These are phyloP conservation scores for Mesopsocus fuscifrons DNA, from an alignment of 2,888 invertebrate genomes.

Conservation along the genomic window DNA sequence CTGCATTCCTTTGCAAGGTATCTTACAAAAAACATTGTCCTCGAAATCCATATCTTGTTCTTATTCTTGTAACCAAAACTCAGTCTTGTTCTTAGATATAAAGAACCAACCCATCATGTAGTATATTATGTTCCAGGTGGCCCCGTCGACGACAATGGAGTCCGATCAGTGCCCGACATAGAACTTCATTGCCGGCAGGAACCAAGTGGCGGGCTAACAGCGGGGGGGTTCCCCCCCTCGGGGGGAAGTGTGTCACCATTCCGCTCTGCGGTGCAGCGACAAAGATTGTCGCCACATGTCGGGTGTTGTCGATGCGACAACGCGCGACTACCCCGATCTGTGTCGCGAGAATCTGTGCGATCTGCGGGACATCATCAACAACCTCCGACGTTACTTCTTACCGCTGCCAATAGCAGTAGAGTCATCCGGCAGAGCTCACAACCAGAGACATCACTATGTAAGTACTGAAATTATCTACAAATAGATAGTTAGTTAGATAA, in stretches of 20 bases:
- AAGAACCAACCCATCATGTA: too few species aligned
- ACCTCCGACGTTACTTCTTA: conserved; percentile 52
- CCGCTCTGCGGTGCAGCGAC: conserved; percentile 11
- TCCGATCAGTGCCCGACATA: conserved; percentile 63
- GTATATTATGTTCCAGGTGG: conserved; percentile 11
- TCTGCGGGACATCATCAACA: conserved; percentile 28
- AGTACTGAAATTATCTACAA: too few species aligned
- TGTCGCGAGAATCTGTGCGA: conserved; percentile 50
- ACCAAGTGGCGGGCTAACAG: conserved; percentile 18
- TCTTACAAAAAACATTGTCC: too few species aligned
- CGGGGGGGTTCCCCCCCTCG: conserved; percentile 14
- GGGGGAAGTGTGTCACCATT: neutral
- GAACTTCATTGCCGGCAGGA: conserved; percentile 54
- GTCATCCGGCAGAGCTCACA: conserved; percentile 81
- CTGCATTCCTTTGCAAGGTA: too few species aligned
- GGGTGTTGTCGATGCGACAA: conserved; percentile 39
- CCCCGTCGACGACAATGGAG: conserved; percentile 42
- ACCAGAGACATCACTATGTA: conserved; percentile 43
- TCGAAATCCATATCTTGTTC: too few species aligned
- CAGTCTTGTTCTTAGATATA: too few species aligned
- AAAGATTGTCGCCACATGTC: conserved; percentile 34
- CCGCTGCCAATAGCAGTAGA: conserved; percentile 44
- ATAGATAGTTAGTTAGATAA: too few species aligned
- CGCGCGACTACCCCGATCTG: conserved; percentile 66
- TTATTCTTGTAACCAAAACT: too few species aligned